Evolutionary conservation across 2,888 invertebrate species (phyloP).

Genomic region (Drosophila kokeensis): DNA sequence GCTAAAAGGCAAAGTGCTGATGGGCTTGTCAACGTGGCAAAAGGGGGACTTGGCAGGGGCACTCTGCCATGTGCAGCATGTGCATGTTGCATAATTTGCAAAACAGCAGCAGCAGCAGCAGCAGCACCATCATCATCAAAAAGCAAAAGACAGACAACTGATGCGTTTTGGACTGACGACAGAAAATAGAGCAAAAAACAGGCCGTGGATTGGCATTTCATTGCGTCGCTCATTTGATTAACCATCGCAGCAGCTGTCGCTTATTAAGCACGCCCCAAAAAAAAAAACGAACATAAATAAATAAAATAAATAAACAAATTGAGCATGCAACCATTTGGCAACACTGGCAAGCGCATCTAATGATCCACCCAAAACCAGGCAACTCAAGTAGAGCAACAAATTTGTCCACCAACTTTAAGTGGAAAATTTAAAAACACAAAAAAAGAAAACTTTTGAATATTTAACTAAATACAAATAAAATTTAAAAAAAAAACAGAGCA

Average conservation of each 20-base stretch:
- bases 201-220: slow-evolving; percentile 66
- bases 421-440: not conserved
- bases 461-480: not conserved
- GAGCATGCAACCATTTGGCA: slow-evolving; percentile 63
- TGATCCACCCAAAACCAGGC: slow-evolving; percentile 20
- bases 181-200: not conserved
- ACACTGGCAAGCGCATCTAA: slow-evolving; percentile 14
- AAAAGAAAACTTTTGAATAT: not conserved
- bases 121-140: not conserved
- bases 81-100: slow-evolving; percentile 72
- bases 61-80: slow-evolving; percentile 19
- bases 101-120: slow-evolving; percentile 17
- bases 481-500: not conserved
- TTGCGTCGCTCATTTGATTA: slow-evolving; percentile 72
- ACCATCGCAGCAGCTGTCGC: slow-evolving; percentile 68
- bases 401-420: not conserved
- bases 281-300: not conserved
- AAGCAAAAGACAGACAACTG: not conserved
- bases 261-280: slow-evolving; percentile 9
- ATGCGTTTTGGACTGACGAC: slow-evolving; percentile 1
- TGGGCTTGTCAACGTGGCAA: not conserved
- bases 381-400: not conserved
- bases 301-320: slow-evolving; percentile 49
- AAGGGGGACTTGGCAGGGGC: not conserved
- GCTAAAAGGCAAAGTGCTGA: slow-evolving; percentile 28